Base-by-base conservation (phyloP, 2,113 vertebrate genomes). In the Excalfactoria chinensis region DNA sequence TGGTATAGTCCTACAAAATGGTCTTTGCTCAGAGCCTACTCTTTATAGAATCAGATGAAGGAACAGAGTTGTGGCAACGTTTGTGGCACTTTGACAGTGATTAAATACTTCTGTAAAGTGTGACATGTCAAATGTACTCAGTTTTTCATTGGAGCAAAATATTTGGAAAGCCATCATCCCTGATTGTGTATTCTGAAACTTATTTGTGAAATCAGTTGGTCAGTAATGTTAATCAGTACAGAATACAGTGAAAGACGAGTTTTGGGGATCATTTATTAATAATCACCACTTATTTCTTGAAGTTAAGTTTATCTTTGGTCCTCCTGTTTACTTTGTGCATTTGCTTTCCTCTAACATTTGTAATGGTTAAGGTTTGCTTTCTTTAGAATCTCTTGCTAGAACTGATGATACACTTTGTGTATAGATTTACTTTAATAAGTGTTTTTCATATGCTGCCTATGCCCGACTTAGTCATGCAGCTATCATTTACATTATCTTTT, bases 161-260 rank as follows among this genome's bases (percentile, higher is more conserved):
- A 40, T 72, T 82, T 87, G 76, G 51, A 88, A 88, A 89, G 55
- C 56, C 44, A 8, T 58, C 11, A 32, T 81, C 48, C 88, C 53
- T 90, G 46, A 73, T 85, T 86, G 58, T 53, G 69, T 80, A 43
- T 95, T 92, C 23, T 56, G 89, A 90, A 95, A 89, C 69, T 62
- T 49, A 22, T 19, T 7, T 32, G 7, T 32, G 72, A 79, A n/a
- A 15, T 87, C 18, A 19, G 44, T 69, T 56, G 34, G 25, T 62
- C 59, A 37, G 12, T 26, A 37, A 37, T 16, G 34, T 71, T 80
- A n/a, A 19, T 86, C 15, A 26, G 41, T 70, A 40, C 18, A 20
- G 71, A 58, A 63, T 73, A 34, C 16, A 64, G 35, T 63, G 46
- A 19, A 77, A 34, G 66, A 35, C 41, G 30, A 10, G 2, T 63